Conservation (phyloP, 1,140 invertebrate species). For the Plodia interpunctella region DNA sequence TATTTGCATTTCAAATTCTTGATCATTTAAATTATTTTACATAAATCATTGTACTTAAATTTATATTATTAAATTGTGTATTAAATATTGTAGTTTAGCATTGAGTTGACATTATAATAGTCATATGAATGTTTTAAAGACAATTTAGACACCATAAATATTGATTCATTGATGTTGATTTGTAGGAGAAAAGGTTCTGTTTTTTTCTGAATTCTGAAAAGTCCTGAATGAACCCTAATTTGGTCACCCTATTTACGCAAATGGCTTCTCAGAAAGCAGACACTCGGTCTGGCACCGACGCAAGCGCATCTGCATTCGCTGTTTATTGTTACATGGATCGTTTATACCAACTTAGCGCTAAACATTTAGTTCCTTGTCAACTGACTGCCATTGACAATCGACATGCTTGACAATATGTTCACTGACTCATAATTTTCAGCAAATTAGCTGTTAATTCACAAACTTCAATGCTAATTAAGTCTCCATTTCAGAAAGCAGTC, state of each 20-base stretch:
- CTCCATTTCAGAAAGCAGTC: no score
- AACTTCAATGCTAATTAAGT: background rate
- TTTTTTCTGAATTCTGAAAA: no score
- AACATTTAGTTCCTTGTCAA: conserved; percentile 1
- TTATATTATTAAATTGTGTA: no score
- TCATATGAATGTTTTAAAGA: no score
- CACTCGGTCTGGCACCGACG: conserved; percentile 59
- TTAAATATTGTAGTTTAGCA: no score
- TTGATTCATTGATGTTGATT: no score
- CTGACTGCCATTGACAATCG: background rate
- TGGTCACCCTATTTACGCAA: conserved; percentile 1
- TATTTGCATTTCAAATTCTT: background rate
- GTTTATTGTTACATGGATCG: background rate
- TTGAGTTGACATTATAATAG: no score
- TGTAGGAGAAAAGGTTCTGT: no score
- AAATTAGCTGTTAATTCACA: background rate
- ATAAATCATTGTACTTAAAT: no score
- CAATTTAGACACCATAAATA: no score
- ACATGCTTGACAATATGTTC: background rate
- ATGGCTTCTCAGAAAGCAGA: conserved; percentile 45
- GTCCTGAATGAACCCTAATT: no score
- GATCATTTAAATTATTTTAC: no score
- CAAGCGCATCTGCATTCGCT: conserved; percentile 39
- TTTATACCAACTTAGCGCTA: background rate
- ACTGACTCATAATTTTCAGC: background rate